These are phyloP conservation scores for Micromys minutus DNA, from an alignment of 2,113 vertebrate genomes.

Conservation along the genomic window DNA sequence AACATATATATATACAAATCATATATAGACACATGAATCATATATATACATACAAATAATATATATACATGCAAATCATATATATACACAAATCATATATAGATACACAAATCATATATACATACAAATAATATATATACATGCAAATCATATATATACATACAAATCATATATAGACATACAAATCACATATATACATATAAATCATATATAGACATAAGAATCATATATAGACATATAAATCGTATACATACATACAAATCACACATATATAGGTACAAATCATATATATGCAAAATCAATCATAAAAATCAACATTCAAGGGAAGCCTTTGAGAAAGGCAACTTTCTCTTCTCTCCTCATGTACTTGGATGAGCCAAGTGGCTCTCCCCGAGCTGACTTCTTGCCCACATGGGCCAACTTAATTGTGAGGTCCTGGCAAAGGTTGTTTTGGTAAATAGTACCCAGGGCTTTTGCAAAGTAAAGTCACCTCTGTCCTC, in stretches of 20 bases:
- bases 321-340: constrained; percentile 30
- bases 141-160: background rate
- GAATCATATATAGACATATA: too few relatives aligned
- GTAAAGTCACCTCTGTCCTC: constrained; percentile 59
- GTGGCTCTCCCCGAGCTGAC: background rate
- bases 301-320: background rate
- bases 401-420: constrained; percentile 9
- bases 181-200: too few relatives aligned
- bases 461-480: constrained; percentile 64
- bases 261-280: background rate
- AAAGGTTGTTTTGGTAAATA: background rate
- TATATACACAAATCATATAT: too few relatives aligned
- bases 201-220: background rate
- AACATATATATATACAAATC: background rate
- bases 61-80: too few relatives aligned
- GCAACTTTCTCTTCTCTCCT: background rate
- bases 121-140: too few relatives aligned
- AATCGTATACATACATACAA: too few relatives aligned
- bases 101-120: too few relatives aligned
- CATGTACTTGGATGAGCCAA: background rate
- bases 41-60: background rate
- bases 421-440: constrained; percentile 51
- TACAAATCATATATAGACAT: background rate
- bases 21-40: too few relatives aligned
- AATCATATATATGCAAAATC: background rate